Evolutionary conservation across 2,113 vertebrate genomes (phyloP), one percentile per base, ranked within the genome.

Genomic region (Patagioenas fasciata): DNA sequence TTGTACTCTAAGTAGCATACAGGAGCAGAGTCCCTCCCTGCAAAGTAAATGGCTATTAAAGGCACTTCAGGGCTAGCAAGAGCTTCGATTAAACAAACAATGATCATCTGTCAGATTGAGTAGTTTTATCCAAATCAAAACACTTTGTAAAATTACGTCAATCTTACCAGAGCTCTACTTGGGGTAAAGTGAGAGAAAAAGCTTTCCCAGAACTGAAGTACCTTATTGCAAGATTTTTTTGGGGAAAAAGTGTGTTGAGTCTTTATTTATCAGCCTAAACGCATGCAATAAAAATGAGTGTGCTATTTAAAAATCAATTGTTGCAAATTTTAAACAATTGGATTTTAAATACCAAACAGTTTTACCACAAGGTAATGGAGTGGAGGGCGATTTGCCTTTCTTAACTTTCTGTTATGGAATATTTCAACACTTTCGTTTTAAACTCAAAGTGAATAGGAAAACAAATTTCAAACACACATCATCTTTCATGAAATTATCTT

Each of bases 371-470:
- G 62, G 66, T 81, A 91, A 87, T 67, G 53, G 25, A 40, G 58
- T 93, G 42, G 61, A 65, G 75, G 48, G 29, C 82, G 80, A 95
- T 78, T 31, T 71, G 72, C 48, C 65, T 78, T 88, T 78, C 80
- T 78, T 83, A 62, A 74, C 48, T 75, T 86, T 85, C 71, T 66
- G 38, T 70, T 83, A 66, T 3, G 60, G 47, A 83, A 36, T 73
- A 86, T 78, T 96, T 93, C 80, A 95, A 67, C 53, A 81, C 57
- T 80, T 72, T 38, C 88, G 64, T 31, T 94, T 84, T 34, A 77
- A 73, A 29, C 69, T 84, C 24, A 81, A 92, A 94, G 47, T 34
- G 23, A 95, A 80, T 6, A 79, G 50, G 29, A 64, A 50, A 88
- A 29, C 15, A 71, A 60, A 84, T 75, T 91, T 89, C 72, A 93